Conservation (phyloP, 1,140 invertebrate species). For the Eurosta solidaginis region DNA sequence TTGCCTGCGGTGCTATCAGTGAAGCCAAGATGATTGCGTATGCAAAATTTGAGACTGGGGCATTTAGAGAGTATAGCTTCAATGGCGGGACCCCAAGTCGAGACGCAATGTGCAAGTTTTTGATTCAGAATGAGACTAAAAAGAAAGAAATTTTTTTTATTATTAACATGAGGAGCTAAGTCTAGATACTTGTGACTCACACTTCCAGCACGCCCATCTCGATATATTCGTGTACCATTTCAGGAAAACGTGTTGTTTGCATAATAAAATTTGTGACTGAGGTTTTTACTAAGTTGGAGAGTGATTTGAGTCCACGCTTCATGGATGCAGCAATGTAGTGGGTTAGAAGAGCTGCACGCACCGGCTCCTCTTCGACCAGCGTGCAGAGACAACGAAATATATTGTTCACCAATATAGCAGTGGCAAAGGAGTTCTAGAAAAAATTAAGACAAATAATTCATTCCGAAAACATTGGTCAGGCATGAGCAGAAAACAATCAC, state of each 20-base stretch:
- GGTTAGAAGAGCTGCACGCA: slow-evolving; percentile 38
- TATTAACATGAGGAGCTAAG: not conserved
- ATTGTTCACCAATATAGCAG: slow-evolving; percentile 50
- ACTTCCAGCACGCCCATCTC: slow-evolving; percentile 51
- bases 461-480: too few relatives aligned
- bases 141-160: not conserved
- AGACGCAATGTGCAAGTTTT: slow-evolving; percentile 50
- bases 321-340: slow-evolving; percentile 49
- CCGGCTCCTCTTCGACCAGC: slow-evolving; percentile 44
- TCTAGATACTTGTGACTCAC: slow-evolving; percentile 37
- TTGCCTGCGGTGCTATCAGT: slow-evolving; percentile 50
- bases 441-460: not conserved
- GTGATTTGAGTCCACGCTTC: slow-evolving; percentile 49
- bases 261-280: slow-evolving; percentile 55
- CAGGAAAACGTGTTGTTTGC: slow-evolving; percentile 50
- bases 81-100: slow-evolving; percentile 54
- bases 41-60: slow-evolving; percentile 53
- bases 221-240: slow-evolving; percentile 49
- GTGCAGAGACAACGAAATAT: slow-evolving; percentile 54
- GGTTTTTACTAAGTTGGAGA: slow-evolving; percentile 51
- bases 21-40: slow-evolving; percentile 49
- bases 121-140: slow-evolving; percentile 46
- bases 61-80: slow-evolving; percentile 52
- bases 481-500: too few relatives aligned
- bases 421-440: slow-evolving; percentile 46